Evolutionary conservation across 2,797 vertebrate species (phyloP).

Genomic region (Enteromius afrohamiltoni): DNA sequence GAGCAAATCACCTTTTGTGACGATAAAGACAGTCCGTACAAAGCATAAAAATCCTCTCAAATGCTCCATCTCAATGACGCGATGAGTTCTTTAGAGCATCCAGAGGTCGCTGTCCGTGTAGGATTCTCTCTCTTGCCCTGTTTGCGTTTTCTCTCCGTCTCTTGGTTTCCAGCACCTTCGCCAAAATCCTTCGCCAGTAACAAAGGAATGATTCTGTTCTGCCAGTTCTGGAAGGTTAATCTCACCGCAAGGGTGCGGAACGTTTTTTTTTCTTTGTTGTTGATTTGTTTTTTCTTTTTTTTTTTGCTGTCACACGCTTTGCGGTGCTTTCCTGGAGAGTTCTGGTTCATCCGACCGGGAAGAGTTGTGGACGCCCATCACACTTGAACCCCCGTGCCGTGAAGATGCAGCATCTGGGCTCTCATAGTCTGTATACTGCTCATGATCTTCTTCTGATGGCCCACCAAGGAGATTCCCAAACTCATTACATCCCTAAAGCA

Average conservation of each 20-base stretch:
- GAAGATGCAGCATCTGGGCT: constrained; percentile 97
- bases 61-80: constrained; percentile 68
- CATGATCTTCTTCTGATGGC: constrained; percentile 99
- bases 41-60: constrained; percentile 64
- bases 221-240: constrained; percentile 70
- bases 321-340: constrained; percentile 74
- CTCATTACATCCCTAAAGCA: constrained; percentile 93
- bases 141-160: constrained; percentile 64
- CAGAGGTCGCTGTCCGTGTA: constrained; percentile 67
- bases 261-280: constrained; percentile 50
- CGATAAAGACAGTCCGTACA: constrained; percentile 60
- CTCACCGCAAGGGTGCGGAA: constrained; percentile 48
- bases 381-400: constrained; percentile 97
- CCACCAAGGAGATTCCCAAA: constrained; percentile 97
- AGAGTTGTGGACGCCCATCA: constrained; percentile 80
- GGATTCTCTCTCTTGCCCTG: constrained; percentile 64
- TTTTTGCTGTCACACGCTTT: constrained; percentile 63
- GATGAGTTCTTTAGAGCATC: constrained; percentile 69
- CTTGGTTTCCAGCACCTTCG: constrained; percentile 30
- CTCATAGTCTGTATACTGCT: constrained; percentile 99
- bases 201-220: constrained; percentile 74
- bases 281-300: constrained; percentile 54
- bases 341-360: constrained; percentile 72
- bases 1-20: constrained; percentile 63
- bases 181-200: constrained; percentile 68